phyloP scores from a whole-genome alignment of 1,140 invertebrate species.

The Pteromalus puparum region DNA sequence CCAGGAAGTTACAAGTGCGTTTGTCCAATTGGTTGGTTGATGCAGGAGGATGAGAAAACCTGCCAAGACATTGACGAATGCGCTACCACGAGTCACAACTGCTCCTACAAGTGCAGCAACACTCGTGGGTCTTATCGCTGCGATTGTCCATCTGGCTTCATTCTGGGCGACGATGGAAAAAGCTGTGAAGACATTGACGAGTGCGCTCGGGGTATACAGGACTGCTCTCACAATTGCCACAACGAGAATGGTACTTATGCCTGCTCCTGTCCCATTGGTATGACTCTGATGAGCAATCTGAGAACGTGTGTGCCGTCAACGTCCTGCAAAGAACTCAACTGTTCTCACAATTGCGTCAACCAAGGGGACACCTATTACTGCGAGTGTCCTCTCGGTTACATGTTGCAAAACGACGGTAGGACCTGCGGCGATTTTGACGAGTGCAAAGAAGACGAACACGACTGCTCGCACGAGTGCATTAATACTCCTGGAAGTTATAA shows the following conservation, averaged over 20 bases:
- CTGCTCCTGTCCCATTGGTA: constrained; percentile 78
- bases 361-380: constrained; percentile 71
- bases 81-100: constrained; percentile 63
- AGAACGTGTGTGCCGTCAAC: constrained; percentile 75
- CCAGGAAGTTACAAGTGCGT: constrained; percentile 76
- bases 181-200: constrained; percentile 78
- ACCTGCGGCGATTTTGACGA: constrained; percentile 83
- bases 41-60: constrained; percentile 75
- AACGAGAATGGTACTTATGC: constrained; percentile 76
- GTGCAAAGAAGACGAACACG: constrained; percentile 79
- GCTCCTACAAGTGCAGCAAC: constrained; percentile 80
- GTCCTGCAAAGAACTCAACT: constrained; percentile 62
- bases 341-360: constrained; percentile 76
- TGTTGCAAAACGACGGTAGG: constrained; percentile 58
- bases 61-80: constrained; percentile 78
- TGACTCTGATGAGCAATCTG: constrained; percentile 82
- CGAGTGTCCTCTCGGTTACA: constrained; percentile 68
- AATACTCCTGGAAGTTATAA: constrained; percentile 87
- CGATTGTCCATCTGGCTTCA: constrained; percentile 79
- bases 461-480: constrained; percentile 83
- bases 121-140: constrained; percentile 80
- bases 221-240: constrained; percentile 76
- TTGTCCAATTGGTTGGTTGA: constrained; percentile 76
- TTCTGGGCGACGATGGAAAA: constrained; percentile 70
- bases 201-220: constrained; percentile 76